A percentile compares a stretch with the other conserved stretches of the same genome.
phyloP scores from a whole-genome alignment of 1,140 invertebrate genomes.

The Asbolus verrucosus region DNA sequence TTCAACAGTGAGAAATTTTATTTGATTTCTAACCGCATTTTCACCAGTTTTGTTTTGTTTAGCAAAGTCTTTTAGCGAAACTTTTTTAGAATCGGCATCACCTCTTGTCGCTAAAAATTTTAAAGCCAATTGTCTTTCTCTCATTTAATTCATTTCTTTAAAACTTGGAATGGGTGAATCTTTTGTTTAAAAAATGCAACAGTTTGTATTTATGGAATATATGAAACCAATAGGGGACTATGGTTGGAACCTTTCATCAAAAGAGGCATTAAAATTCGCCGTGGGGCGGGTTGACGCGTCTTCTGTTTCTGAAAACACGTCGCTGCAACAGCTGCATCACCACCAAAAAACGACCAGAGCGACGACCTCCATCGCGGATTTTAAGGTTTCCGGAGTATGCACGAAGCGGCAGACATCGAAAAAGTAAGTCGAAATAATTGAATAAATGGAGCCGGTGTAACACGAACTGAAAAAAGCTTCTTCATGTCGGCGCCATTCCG shows the following conservation, averaged over 20 bases:
- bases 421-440: conserved; percentile 1
- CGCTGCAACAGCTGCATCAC: conserved; percentile 20
- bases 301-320: conserved; percentile 24
- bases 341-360: conserved; percentile 2
- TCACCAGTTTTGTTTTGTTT: no score
- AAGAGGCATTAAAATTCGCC: conserved; percentile 31
- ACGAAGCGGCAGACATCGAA: not conserved
- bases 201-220: no score
- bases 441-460: conserved; percentile 17
- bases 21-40: no score
- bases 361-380: not conserved
- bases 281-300: not conserved
- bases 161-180: no score
- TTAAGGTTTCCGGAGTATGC: not conserved
- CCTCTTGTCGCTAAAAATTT: no score
- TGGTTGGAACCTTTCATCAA: not conserved
- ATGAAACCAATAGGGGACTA: no score
- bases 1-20: no score
- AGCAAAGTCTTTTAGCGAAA: no score
- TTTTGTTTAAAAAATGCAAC: no score
- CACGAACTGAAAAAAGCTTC: conserved; percentile 28
- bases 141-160: no score
- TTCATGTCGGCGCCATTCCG: conserved; percentile 23
- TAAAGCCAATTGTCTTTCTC: no score
- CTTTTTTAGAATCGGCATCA: no score